A percentile compares a stretch with the other conserved stretches of the same genome.
phyloP scores from a whole-genome alignment of 2,113 vertebrate genomes.

The Mus spicilegus region DNA sequence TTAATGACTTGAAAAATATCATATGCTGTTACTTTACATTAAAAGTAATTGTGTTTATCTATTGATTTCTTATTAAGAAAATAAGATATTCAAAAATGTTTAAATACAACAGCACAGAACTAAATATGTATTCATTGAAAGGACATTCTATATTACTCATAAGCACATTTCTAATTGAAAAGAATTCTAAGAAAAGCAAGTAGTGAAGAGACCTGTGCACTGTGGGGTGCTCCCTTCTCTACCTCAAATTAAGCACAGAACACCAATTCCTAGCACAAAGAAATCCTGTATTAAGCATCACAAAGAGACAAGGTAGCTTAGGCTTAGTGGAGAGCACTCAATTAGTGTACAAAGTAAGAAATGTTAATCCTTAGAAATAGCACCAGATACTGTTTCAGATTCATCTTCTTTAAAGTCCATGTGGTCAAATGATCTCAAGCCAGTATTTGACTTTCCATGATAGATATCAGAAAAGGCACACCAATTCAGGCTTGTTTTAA shows the following conservation, averaged over 20 bases:
- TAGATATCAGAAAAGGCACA: background rate
- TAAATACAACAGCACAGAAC: background rate
- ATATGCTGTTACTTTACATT: background rate
- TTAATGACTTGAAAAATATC: background rate
- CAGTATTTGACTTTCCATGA: background rate
- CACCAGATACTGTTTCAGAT: background rate
- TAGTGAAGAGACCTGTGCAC: background rate
- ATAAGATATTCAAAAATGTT: background rate
- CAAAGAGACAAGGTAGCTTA: background rate
- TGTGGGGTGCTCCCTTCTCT: background rate
- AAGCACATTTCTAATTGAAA: background rate
- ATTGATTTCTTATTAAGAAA: slow-evolving; percentile 31
- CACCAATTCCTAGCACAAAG: background rate
- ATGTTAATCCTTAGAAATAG: background rate
- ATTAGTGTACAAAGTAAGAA: background rate
- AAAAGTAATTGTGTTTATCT: background rate
- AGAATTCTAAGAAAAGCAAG: background rate
- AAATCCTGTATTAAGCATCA: background rate
- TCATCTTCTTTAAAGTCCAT: background rate
- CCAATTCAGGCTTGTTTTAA: background rate
- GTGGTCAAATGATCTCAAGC: background rate
- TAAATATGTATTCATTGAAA: slow-evolving; percentile 9
- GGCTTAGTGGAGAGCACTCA: background rate
- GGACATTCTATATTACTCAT: background rate
- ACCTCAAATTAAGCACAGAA: background rate